A percentile compares a stretch with the other conserved stretches of the same genome.
Conservation (phyloP, 2,113 vertebrate species). For the Myotis lucifugus region DNA sequence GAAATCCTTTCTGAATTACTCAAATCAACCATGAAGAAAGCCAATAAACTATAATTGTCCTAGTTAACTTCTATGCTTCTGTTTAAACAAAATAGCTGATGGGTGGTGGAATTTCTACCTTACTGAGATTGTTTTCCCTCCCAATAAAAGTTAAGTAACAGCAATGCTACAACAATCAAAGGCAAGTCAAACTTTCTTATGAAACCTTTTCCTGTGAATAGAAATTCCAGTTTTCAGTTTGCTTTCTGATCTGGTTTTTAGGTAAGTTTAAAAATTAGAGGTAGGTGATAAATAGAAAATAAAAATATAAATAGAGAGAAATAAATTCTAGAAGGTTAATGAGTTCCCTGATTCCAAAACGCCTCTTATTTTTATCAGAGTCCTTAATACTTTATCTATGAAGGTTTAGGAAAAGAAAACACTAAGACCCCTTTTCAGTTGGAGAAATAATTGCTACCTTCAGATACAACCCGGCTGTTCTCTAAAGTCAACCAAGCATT, state of each 20-base stretch:
- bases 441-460: background rate
- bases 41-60: background rate
- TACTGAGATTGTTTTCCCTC: background rate
- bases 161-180: background rate
- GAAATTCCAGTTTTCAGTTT: background rate
- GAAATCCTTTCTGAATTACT: constrained; percentile 2
- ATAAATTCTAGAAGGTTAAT: constrained; percentile 1
- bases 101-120: background rate
- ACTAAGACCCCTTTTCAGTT: background rate
- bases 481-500: background rate
- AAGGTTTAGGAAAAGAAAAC: background rate
- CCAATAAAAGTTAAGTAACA: constrained; percentile 12
- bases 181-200: constrained; percentile 3
- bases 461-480: background rate
- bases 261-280: constrained; percentile 45
- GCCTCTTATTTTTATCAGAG: background rate
- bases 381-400: background rate
- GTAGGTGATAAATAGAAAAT: background rate
- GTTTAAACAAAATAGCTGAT: constrained; percentile 6
- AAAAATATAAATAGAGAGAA: background rate
- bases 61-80: background rate
- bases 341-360: background rate
- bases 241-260: background rate
- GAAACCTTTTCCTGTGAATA: background rate
- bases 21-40: background rate